Conservation (phyloP, 1,140 invertebrate genomes). For the Agrilus planipennis region DNA sequence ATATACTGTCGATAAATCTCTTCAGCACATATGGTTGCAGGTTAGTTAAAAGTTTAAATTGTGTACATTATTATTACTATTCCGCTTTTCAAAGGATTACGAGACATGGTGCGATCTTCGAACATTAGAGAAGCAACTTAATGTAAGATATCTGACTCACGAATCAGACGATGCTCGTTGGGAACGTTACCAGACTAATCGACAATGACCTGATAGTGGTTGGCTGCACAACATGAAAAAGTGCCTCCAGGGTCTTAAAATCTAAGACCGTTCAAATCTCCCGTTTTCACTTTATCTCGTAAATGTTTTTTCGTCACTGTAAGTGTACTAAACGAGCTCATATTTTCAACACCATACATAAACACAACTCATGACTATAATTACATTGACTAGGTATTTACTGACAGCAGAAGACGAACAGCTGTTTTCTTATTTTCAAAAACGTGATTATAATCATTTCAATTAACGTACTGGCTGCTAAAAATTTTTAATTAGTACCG, state of each 20-base stretch:
- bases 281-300: too few relatives aligned
- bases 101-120: constrained; percentile 92
- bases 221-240: constrained; percentile 30
- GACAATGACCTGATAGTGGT: constrained; percentile 28
- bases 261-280: constrained; percentile 8
- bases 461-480: too few relatives aligned
- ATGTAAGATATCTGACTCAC: constrained; percentile 84
- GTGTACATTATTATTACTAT: constrained; percentile 5
- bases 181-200: constrained; percentile 38
- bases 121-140: constrained; percentile 73
- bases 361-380: too few relatives aligned
- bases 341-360: too few relatives aligned
- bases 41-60: constrained; percentile 35
- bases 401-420: too few relatives aligned
- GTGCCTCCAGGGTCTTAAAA: constrained; percentile 29
- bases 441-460: too few relatives aligned
- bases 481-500: too few relatives aligned
- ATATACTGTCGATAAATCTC: constrained; percentile 92
- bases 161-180: constrained; percentile 91
- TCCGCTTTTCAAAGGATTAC: constrained; percentile 57
- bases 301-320: too few relatives aligned
- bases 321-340: too few relatives aligned
- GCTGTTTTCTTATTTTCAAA: too few relatives aligned
- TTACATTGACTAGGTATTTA: too few relatives aligned
- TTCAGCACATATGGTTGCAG: constrained; percentile 89